These are phyloP conservation scores for Pseudococcus longispinus DNA, from an alignment of 2,888 invertebrate genomes.

Conservation along the genomic window DNA sequence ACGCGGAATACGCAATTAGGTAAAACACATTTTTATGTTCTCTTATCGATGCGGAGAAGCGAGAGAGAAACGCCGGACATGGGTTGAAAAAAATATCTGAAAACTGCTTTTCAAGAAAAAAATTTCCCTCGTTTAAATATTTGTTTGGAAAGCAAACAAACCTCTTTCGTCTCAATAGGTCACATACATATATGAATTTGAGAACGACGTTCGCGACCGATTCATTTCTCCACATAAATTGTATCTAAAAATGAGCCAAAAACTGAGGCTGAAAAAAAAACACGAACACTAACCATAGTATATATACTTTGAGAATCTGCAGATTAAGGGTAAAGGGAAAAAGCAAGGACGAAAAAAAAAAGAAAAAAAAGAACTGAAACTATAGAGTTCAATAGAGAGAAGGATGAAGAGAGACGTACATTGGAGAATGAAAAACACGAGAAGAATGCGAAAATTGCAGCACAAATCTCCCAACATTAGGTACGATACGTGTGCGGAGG, in stretches of 20 bases:
- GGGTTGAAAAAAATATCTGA: neutral
- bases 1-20: slow-evolving; percentile 24
- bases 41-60: neutral
- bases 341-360: neutral
- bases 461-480: slow-evolving; percentile 10
- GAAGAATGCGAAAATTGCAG: slow-evolving; percentile 36
- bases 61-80: neutral
- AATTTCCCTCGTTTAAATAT: slow-evolving; percentile 19
- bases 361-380: neutral
- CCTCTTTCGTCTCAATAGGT: neutral
- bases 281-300: neutral
- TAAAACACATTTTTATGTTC: slow-evolving; percentile 13
- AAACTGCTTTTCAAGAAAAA: neutral
- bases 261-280: neutral
- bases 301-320: neutral
- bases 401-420: neutral
- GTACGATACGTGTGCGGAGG: neutral
- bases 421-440: neutral
- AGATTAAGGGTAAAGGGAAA: neutral
- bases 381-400: neutral
- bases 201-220: neutral
- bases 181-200: slow-evolving; percentile 19
- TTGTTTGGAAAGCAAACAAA: slow-evolving; percentile 36
- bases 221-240: neutral
- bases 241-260: neutral